Evolutionary conservation across 2,113 vertebrate species (phyloP), one percentile per base, ranked within the genome.

Genomic region (Ciconia maguari): DNA sequence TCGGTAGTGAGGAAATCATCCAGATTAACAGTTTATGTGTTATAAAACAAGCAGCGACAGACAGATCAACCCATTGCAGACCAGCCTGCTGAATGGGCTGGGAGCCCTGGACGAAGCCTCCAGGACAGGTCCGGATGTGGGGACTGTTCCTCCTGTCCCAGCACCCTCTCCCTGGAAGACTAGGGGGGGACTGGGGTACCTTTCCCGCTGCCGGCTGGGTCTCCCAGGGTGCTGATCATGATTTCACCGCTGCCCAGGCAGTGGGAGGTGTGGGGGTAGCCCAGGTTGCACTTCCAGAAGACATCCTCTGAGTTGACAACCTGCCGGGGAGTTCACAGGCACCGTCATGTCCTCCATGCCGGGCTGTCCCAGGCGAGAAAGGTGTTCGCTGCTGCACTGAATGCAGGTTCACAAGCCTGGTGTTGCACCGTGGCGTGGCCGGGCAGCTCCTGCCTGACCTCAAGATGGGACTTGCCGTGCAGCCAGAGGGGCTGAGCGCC

Each of bases 221-320:
- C 99, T 8, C 99, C 99, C 76, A 99, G 93, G 54, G 98, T 17
- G 82, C 99, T 99, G 96, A 99, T 98, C 99, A 99, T 99, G 94
- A 99, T 97, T 85, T 99, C 99, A 0, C 99, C 99, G 0, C 68
- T 99, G 83, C 97, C 98, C 97, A 99, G 97, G 89, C 99, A 99
- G 97, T 99, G 99, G 19, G 98, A 98, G 46, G 99, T 99, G 96
- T 99, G 99, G 4, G 98, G 98, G 74, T 99, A 98, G 6, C 98
- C 98, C 96, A 99, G 94, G 58, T 83, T 95, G 6, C 99, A 99
- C 96, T 99, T 99, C 98, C 98, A 98, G 55, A 96, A 98, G 44
- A 99, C 46, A 0, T 99, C 99, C 14, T 97, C 82, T 0, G 99
- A 89, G 88, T 99, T 99, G 25, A 99, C 95, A 6, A 98, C 98